phyloP scores from a whole-genome alignment of 2,888 invertebrate genomes.

The Epinotia demarniana region DNA sequence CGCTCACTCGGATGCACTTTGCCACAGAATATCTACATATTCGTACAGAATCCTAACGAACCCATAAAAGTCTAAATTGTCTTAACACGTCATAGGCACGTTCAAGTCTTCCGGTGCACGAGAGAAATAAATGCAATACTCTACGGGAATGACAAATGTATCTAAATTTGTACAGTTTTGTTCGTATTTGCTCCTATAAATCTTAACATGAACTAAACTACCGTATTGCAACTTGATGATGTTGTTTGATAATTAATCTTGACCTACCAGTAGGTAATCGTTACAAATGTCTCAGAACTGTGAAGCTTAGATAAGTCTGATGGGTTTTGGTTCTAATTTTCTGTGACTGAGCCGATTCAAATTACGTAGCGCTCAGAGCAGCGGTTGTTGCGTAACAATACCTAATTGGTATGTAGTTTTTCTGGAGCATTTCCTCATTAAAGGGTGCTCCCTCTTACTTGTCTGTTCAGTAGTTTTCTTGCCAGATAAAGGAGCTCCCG shows the following conservation, averaged over 20 bases:
- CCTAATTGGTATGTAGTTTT: slow-evolving; percentile 72
- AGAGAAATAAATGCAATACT: too few species aligned
- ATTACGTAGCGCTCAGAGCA: slow-evolving; percentile 53
- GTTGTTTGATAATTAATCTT: too few species aligned
- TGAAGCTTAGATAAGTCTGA: background rate
- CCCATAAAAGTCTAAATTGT: background rate
- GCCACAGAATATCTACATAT: background rate
- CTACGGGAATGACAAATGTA: too few species aligned
- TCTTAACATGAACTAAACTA: too few species aligned
- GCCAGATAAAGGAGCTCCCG: slow-evolving; percentile 60
- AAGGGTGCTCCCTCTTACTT: slow-evolving; percentile 68
- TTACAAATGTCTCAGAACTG: background rate
- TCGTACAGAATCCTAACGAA: background rate
- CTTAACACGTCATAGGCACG: too few species aligned
- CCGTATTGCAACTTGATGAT: too few species aligned
- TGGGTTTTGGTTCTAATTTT: slow-evolving; percentile 50
- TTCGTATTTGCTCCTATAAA: too few species aligned
- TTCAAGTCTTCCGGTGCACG: too few species aligned
- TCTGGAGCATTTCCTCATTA: slow-evolving; percentile 83
- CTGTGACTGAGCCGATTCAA: slow-evolving; percentile 53
- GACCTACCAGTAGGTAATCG: background rate
- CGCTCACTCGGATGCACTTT: slow-evolving; percentile 5
- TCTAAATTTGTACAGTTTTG: too few species aligned
- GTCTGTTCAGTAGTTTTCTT: slow-evolving; percentile 55
- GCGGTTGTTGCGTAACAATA: slow-evolving; percentile 68